phyloP scores from a whole-genome alignment of 1,140 invertebrate genomes.

The Drosophila bocki region DNA sequence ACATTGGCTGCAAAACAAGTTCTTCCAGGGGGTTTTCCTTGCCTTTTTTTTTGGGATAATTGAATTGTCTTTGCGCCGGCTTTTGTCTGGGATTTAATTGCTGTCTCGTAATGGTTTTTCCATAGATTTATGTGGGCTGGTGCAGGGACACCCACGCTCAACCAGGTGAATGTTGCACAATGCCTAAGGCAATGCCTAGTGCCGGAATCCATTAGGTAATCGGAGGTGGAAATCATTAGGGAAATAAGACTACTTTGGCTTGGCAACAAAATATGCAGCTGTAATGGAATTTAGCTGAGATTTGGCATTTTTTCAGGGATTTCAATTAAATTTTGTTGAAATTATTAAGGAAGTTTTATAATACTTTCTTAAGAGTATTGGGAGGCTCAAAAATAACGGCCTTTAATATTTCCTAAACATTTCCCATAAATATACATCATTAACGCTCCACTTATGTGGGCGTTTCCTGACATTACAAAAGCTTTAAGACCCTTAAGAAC shows the following conservation, averaged over 20 bases:
- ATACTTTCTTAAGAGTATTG: too few species aligned
- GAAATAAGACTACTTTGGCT: not conserved
- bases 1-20: constrained; percentile 29
- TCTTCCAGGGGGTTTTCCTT: not conserved
- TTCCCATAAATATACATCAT: constrained; percentile 8
- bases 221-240: constrained; percentile 30
- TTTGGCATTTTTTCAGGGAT: not conserved
- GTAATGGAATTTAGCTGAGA: not conserved
- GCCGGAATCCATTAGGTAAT: constrained; percentile 40
- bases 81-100: constrained; percentile 65
- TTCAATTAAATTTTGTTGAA: too few species aligned
- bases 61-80: constrained; percentile 49
- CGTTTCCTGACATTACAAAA: constrained; percentile 8
- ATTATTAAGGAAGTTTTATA: not conserved
- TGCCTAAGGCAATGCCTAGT: constrained; percentile 7
- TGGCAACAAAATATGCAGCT: not conserved
- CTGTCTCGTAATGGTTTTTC: constrained; percentile 48
- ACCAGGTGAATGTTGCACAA: constrained; percentile 36
- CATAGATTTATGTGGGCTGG: constrained; percentile 30
- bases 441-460: constrained; percentile 4
- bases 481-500: constrained; percentile 25
- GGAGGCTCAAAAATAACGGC: too few species aligned
- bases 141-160: constrained; percentile 20
- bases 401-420: too few species aligned
- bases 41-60: constrained; percentile 39